Percentiles rank a stretch among this genome's conserved stretches.
Conservation (phyloP, 1,140 invertebrate species). For the Cephus cinctus region DNA sequence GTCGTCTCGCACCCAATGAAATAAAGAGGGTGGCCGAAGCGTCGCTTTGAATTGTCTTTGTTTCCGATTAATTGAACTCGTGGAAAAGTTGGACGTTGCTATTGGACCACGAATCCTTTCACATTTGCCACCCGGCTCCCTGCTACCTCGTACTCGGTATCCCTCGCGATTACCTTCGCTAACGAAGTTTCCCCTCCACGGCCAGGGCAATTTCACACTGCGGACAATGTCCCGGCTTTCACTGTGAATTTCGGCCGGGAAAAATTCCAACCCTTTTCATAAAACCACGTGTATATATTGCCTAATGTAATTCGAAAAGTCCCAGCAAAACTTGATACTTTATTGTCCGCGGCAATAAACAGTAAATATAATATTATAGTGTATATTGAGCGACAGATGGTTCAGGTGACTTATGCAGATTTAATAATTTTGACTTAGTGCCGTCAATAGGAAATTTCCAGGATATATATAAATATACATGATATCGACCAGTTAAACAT, state of each 20-base stretch:
- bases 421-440: too few species aligned
- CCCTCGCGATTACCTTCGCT: background rate
- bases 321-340: too few species aligned
- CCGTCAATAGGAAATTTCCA: too few species aligned
- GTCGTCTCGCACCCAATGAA: slow-evolving; percentile 10
- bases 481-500: too few species aligned
- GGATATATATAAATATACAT: too few species aligned
- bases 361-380: too few species aligned
- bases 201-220: background rate
- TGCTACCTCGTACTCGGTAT: slow-evolving; percentile 14
- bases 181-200: slow-evolving; percentile 19
- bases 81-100: background rate
- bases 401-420: too few species aligned
- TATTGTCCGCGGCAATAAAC: too few species aligned
- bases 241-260: slow-evolving; percentile 16
- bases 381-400: too few species aligned
- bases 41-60: slow-evolving; percentile 20
- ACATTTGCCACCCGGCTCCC: background rate
- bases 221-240: slow-evolving; percentile 7
- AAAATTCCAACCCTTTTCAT: slow-evolving; percentile 19
- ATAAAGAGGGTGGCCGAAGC: slow-evolving; percentile 4
- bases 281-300: too few species aligned
- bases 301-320: too few species aligned
- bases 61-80: slow-evolving; percentile 18
- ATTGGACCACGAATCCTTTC: slow-evolving; percentile 4